Evolutionary conservation across 2,797 vertebrate species (phyloP), one percentile per base, ranked within the genome.

Genomic region (Acipenser oxyrinchus): DNA sequence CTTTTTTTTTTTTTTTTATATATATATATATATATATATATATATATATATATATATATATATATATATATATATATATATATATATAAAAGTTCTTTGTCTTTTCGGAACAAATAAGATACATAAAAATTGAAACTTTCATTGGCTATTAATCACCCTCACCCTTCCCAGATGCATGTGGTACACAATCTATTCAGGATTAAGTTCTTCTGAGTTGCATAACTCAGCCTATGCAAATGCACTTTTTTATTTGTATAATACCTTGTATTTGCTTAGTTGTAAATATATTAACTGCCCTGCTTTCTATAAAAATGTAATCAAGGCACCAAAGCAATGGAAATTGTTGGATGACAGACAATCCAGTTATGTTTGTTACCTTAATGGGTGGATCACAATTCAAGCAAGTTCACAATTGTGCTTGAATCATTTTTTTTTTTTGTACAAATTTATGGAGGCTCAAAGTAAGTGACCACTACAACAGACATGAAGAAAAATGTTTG

Each of bases 271-370:
- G 1, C 10, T 51, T 18, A 10, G 66, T 49, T 37, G 60, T 64
- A 64, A 50, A 72, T 75, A 66, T 70, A 74, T 18, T 1, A 37
- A 3, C 23, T 51, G 23, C 23, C 23, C 23, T 37, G 23, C 23
- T 37, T 37, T 37, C 23, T 77, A 76, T 73, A 72, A 48, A 37
- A 60, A 69, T 51, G 64, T 71, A 37, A 66, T 49, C 49, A 13
- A 51, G 60, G 61, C 62, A 37, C 53, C 49, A 13, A 51, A 64
- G 61, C 62, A 37, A 60, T 60, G 65, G 70, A 68, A 62, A 63
- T 11, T 71, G 66, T 64, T 66, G 12, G 71, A 62, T 63, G 62
- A 13, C 68, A 68, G n/a, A 74, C 8, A 69, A 65, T 49, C 66
- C 57, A 72, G 71, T 65, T 66, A n/a, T 66, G 13, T 12, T 37